Conservation (phyloP, 1,140 invertebrate genomes). For the Acromyrmex heyeri region DNA sequence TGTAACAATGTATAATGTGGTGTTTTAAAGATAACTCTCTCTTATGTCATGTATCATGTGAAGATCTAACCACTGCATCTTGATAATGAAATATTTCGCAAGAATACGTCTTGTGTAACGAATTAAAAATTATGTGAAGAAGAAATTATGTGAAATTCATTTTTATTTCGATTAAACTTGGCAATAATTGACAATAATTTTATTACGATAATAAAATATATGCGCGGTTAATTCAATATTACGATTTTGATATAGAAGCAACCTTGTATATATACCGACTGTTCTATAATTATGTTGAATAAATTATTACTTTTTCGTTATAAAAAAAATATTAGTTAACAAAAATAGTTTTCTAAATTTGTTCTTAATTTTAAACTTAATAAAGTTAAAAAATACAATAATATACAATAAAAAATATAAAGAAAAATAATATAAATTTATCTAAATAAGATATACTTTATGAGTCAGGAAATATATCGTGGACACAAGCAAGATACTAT, state of each 20-base stretch:
- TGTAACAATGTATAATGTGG: constrained; percentile 39
- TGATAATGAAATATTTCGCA: constrained; percentile 21
- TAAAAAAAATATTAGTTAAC: neutral
- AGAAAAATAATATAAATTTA: neutral
- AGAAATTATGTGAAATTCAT: constrained; percentile 11
- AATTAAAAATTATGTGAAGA: constrained; percentile 3
- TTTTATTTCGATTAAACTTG: constrained; percentile 2
- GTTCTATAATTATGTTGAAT: constrained; percentile 7
- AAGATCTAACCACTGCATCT: constrained; percentile 7
- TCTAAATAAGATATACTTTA: neutral
- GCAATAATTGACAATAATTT: neutral
- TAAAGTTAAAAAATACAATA: neutral
- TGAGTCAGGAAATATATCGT: neutral
- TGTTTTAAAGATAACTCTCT: constrained; percentile 13
- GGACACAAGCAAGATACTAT: neutral
- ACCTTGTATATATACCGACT: neutral
- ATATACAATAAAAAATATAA: neutral
- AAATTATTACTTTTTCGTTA: neutral
- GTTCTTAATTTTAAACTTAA: neutral
- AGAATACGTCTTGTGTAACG: neutral
- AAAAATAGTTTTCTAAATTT: neutral
- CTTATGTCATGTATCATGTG: constrained; percentile 51
- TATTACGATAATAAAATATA: neutral
- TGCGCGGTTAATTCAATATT: neutral
- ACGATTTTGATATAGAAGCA: neutral